Conservation (phyloP, 2,113 vertebrate genomes). For the Aythya baeri region DNA sequence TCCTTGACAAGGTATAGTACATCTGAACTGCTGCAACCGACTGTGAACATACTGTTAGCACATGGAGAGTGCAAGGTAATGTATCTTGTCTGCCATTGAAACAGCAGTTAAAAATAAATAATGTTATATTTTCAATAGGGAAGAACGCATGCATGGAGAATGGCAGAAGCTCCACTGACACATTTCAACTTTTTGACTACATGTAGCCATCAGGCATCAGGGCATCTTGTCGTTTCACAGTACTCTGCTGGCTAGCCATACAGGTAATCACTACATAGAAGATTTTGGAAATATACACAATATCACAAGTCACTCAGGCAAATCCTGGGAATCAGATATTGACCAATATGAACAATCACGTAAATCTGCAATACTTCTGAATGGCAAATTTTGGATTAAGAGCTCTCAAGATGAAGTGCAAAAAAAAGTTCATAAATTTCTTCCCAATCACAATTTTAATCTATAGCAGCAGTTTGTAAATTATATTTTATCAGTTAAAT, state of each 20-base stretch:
- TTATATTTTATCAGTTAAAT: neutral
- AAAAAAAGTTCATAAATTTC: neutral
- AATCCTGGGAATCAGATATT: neutral
- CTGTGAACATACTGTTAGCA: neutral
- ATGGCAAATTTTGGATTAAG: neutral
- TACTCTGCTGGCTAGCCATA: neutral
- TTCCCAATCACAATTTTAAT: neutral
- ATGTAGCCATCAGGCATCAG: neutral
- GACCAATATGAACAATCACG: neutral
- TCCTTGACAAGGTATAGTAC: neutral
- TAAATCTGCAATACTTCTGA: neutral
- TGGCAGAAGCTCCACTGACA: neutral
- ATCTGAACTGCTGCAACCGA: neutral
- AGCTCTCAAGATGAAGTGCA: neutral
- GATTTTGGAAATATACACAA: neutral
- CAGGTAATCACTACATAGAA: neutral
- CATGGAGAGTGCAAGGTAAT: neutral
- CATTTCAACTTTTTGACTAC: neutral
- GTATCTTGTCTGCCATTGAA: neutral
- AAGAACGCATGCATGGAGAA: neutral
- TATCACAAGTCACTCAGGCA: neutral
- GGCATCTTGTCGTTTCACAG: neutral
- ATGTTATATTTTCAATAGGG: neutral
- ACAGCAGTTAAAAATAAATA: neutral
- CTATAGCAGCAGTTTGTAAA: neutral